phyloP scores from a whole-genome alignment of 2,113 vertebrate genomes.

The Ellobius talpinus region DNA sequence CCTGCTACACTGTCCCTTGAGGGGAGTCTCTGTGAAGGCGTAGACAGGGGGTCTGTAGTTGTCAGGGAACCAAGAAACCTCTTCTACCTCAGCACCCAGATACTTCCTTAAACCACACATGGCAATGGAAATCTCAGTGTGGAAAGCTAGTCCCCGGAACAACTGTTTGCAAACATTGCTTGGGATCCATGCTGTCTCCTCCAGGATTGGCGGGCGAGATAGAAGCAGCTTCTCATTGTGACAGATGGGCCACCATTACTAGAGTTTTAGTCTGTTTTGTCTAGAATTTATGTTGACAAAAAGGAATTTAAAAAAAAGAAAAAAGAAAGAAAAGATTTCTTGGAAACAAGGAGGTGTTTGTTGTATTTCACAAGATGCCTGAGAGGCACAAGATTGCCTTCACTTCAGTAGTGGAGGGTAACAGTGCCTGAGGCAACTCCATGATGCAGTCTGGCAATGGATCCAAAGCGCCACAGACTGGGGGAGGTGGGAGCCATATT shows the following conservation, averaged over 20 bases:
- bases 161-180: background rate
- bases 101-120: no score
- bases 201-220: conserved; percentile 68
- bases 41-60: accelerated
- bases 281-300: conserved; percentile 86
- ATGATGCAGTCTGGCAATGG: conserved; percentile 68
- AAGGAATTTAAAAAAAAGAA: conserved; percentile 13
- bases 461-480: conserved; percentile 75
- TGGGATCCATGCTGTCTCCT: conserved; percentile 55
- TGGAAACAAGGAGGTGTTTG: conserved; percentile 78
- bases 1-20: accelerated
- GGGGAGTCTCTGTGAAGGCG: accelerated
- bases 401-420: conserved; percentile 72
- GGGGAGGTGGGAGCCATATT: conserved; percentile 71
- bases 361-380: conserved; percentile 80
- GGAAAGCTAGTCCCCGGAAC: background rate
- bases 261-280: conserved; percentile 82
- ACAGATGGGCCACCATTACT: conserved; percentile 85
- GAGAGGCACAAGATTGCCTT: conserved; percentile 64
- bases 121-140: background rate
- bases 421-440: conserved; percentile 81
- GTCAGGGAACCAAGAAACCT: background rate
- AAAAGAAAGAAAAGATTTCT: conserved; percentile 65
- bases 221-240: conserved; percentile 65
- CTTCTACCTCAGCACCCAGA: background rate